These are phyloP conservation scores for Chrysolina americana DNA, from an alignment of 2,888 invertebrate species.

Conservation along the genomic window DNA sequence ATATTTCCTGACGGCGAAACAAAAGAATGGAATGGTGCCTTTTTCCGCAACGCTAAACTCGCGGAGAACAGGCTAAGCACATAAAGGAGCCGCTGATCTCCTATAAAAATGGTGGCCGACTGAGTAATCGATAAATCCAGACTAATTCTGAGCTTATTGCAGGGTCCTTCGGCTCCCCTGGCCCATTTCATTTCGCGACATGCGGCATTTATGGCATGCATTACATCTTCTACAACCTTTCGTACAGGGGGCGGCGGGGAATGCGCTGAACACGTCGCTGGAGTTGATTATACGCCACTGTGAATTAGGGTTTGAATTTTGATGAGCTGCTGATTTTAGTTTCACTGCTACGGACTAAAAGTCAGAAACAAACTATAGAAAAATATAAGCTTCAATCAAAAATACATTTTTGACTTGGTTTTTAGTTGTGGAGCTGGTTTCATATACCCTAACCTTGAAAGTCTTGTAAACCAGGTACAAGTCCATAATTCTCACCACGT, in stretches of 20 bases:
- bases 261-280: neutral
- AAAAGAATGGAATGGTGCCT: constrained; percentile 32
- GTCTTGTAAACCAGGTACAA: too few relatives aligned
- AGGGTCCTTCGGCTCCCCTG: constrained; percentile 54
- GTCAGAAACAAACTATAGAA: too few relatives aligned
- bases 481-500: too few relatives aligned
- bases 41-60: constrained; percentile 56
- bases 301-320: too few relatives aligned
- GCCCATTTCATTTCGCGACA: constrained; percentile 55
- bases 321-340: too few relatives aligned
- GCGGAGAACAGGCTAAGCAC: constrained; percentile 53
- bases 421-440: too few relatives aligned
- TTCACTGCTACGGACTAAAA: too few relatives aligned
- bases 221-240: constrained; percentile 51
- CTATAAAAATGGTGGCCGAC: constrained; percentile 65
- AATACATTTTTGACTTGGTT: too few relatives aligned
- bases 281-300: neutral
- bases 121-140: constrained; percentile 68
- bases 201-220: constrained; percentile 58
- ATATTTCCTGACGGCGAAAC: constrained; percentile 25
- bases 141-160: constrained; percentile 68
- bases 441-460: too few relatives aligned
- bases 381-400: too few relatives aligned
- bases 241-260: neutral
- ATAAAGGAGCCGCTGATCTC: constrained; percentile 59